Conservation (phyloP, 2,888 invertebrate genomes). For the Polyploca ridens region DNA sequence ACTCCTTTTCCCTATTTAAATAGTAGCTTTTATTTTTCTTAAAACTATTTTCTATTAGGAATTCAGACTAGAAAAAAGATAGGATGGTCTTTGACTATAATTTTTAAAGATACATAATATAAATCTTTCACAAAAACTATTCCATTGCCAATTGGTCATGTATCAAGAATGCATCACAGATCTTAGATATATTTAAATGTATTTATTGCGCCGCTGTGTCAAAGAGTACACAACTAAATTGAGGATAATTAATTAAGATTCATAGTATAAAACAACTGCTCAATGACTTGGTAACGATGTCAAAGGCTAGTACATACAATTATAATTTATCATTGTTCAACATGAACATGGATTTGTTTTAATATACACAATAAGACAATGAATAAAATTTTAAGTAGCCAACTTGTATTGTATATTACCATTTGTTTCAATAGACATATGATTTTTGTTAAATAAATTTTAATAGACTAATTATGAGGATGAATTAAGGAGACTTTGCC, state of each 20-base stretch:
- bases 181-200: background rate
- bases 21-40: too few species aligned
- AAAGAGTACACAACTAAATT: slow-evolving; percentile 2
- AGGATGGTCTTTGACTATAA: background rate
- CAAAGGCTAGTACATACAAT: slow-evolving; percentile 37
- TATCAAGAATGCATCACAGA: background rate
- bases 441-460: too few species aligned
- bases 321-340: slow-evolving; percentile 37
- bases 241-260: slow-evolving; percentile 18
- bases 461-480: too few species aligned
- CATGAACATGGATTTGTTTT: background rate
- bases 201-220: background rate
- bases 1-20: too few species aligned
- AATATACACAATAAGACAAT: background rate
- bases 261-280: slow-evolving; percentile 8
- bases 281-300: slow-evolving; percentile 33
- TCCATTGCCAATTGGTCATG: background rate
- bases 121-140: too few species aligned
- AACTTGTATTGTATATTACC: background rate
- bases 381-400: background rate
- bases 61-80: too few species aligned
- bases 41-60: too few species aligned
- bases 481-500: too few species aligned
- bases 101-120: too few species aligned
- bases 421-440: too few species aligned